phyloP scores from a whole-genome alignment of 2,888 invertebrate species.

The Drosophila melanosoma region DNA sequence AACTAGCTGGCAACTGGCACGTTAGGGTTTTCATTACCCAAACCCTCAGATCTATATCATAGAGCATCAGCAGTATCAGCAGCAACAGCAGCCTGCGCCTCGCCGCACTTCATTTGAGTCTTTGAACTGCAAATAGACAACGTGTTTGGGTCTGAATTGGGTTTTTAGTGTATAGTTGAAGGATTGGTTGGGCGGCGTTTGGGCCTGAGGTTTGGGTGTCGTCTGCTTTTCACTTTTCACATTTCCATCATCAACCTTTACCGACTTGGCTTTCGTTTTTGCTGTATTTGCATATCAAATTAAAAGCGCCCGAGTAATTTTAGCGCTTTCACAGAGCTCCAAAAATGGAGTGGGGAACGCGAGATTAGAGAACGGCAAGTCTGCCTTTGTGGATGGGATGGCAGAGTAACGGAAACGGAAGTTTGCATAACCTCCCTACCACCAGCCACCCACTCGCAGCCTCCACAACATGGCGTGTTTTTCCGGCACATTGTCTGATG shows the following conservation, averaged over 20 bases:
- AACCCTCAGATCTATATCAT: slow-evolving; percentile 27
- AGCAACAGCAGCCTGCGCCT: slow-evolving; percentile 6
- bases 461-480: slow-evolving; percentile 66
- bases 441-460: neutral
- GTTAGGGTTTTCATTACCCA: slow-evolving; percentile 52
- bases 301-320: slow-evolving; percentile 81
- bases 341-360: slow-evolving; percentile 29
- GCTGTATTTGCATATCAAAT: slow-evolving; percentile 81
- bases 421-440: slow-evolving; percentile 57
- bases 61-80: neutral
- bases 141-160: slow-evolving; percentile 58
- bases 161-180: slow-evolving; percentile 25
- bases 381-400: slow-evolving; percentile 36
- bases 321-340: slow-evolving; percentile 67
- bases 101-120: slow-evolving; percentile 77
- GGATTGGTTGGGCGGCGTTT: slow-evolving; percentile 3
- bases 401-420: slow-evolving; percentile 62
- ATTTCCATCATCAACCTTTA: slow-evolving; percentile 80
- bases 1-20: slow-evolving; percentile 55
- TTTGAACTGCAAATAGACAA: slow-evolving; percentile 78
- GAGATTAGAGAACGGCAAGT: neutral
- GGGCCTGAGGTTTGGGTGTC: slow-evolving; percentile 31
- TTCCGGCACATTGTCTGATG: slow-evolving; percentile 79
- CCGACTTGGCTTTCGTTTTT: slow-evolving; percentile 78
- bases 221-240: slow-evolving; percentile 79